Evolutionary conservation across 2,888 invertebrate species (phyloP).

Genomic region (Hipparchia sbordonii): DNA sequence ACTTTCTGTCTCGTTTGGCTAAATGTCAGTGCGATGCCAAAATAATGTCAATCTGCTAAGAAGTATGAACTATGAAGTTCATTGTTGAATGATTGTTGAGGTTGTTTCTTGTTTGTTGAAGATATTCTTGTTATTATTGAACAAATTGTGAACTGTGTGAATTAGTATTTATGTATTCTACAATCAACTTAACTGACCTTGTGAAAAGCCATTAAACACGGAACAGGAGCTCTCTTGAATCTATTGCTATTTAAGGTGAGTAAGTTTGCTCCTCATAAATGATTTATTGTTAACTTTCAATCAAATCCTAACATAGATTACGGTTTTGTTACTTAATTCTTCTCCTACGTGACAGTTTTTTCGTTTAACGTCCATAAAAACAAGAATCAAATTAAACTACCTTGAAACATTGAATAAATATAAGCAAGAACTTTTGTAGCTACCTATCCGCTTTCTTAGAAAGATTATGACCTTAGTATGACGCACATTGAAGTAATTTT

Average conservation of each 20-base stretch:
- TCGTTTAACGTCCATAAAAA: neutral
- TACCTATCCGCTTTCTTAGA: neutral
- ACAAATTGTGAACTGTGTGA: neutral
- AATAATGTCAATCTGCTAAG: too few relatives aligned
- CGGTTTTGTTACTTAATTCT: neutral
- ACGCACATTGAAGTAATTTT: conserved; percentile 12
- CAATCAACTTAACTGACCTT: neutral
- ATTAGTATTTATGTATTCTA: neutral
- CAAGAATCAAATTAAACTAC: neutral
- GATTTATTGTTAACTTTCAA: neutral
- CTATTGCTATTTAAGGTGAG: conserved; percentile 7
- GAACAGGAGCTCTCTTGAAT: neutral
- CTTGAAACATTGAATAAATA: neutral
- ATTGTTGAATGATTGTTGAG: neutral
- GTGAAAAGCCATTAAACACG: neutral
- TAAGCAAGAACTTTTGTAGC: neutral
- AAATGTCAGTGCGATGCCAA: too few relatives aligned
- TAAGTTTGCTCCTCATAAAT: neutral
- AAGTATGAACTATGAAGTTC: too few relatives aligned
- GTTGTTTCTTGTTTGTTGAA: too few relatives aligned
- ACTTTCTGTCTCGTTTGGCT: neutral
- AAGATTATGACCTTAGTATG: conserved; percentile 14
- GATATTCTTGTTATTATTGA: neutral
- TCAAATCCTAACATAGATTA: neutral
- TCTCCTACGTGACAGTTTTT: neutral